Base-by-base conservation (phyloP, 2,888 invertebrate genomes). In the Dasysyrphus tricinctus region DNA sequence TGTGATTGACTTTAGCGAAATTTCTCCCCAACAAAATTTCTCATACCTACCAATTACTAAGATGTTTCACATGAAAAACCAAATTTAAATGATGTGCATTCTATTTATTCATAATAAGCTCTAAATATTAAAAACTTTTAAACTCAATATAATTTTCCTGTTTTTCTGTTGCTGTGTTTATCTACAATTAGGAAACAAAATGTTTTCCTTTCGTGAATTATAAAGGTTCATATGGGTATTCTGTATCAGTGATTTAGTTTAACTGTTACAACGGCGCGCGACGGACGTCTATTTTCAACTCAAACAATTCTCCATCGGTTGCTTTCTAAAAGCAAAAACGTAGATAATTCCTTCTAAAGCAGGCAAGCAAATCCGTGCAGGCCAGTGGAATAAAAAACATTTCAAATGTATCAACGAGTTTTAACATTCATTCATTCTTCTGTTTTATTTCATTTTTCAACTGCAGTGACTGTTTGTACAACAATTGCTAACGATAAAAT, bases 401-500 rank as follows among this genome's bases (percentile, higher is more conserved):
- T 29, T 54, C 6, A 6, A 54, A 29, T 11, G 51, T 54, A 54
- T 24, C 11, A 11, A 24, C 14, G 24, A 32, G 8, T 3, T 32
- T n/a, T 32, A 32, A 54, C 54, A n/a, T 14, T 54, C 24, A 24
- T 29, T 12, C 29, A 54, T n/a, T 54, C 14, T 29, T 32, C 11
- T 49, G 3, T 54, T 54, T 54, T 47, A 16, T 16, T 16, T 47
- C 5, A 16, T 3, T 16, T 19, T 32, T 14, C 54, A 29, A 54
- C 24, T 54, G 51, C 29, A 29, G 12, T 29, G 29, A n/a, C 54
- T 54, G 24, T 51, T 12, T 51, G 54, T 54, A 54, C 3, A 32
- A 29, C 32, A 54, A 54, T 14, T 54, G 54, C 29, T 54, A 54
- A 54, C 54, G 54, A 54, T 54, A n/a, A 54, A 54, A 54, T n/a